A percentile compares a stretch with the other conserved stretches of the same genome.
These are phyloP conservation scores for Melipona beecheii DNA, from an alignment of 2,888 invertebrate species.

Conservation along the genomic window DNA sequence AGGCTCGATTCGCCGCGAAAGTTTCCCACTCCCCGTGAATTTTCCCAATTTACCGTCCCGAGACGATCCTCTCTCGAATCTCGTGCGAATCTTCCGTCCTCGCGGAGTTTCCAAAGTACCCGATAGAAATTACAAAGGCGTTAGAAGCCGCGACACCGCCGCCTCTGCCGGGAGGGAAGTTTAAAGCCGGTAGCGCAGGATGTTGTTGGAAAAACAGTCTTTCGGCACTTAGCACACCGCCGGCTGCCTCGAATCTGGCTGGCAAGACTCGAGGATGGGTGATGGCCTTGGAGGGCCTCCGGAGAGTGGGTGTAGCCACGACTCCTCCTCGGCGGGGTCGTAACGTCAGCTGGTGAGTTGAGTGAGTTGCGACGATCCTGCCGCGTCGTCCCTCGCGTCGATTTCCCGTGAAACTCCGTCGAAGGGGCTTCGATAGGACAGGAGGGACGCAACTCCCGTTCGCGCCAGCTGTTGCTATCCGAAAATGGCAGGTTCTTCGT, in stretches of 20 bases:
- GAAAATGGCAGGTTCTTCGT: constrained; percentile 56
- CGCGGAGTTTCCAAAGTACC: neutral
- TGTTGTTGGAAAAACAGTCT: constrained; percentile 68
- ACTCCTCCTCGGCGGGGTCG: constrained; percentile 64
- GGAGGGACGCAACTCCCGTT: constrained; percentile 65
- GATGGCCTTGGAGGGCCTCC: constrained; percentile 54
- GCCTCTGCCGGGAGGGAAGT: constrained; percentile 12
- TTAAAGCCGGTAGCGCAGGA: constrained; percentile 45
- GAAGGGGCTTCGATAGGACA: constrained; percentile 45
- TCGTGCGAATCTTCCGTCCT: no score
- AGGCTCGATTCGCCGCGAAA: no score
- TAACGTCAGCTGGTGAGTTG: constrained; percentile 75
- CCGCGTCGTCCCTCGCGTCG: constrained; percentile 50
- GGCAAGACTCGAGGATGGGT: constrained; percentile 28
- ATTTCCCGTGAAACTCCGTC: constrained; percentile 62
- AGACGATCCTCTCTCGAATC: no score
- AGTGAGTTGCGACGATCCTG: constrained; percentile 71
- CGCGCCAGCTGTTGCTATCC: constrained; percentile 73
- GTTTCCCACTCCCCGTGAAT: no score
- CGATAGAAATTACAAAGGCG: constrained; percentile 42
- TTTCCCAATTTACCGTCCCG: no score
- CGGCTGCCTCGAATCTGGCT: constrained; percentile 61
- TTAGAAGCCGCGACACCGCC: neutral
- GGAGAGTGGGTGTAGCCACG: constrained; percentile 53
- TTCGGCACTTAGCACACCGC: constrained; percentile 66